Evolutionary conservation across 2,888 invertebrate species (phyloP).

Genomic region (Polydrusus pterygomalis): DNA sequence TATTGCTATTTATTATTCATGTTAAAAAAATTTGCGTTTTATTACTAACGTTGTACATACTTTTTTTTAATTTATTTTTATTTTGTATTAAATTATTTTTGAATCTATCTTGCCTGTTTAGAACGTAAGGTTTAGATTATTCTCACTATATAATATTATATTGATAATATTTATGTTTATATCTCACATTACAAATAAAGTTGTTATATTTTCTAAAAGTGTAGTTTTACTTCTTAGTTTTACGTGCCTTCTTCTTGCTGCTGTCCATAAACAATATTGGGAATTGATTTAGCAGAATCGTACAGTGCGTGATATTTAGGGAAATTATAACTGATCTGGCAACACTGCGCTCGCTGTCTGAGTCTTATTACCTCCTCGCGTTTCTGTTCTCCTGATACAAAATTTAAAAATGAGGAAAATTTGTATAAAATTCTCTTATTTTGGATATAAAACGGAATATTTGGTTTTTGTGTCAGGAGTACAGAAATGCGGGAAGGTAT

Average conservation of each 20-base stretch:
- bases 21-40: slow-evolving; percentile 45
- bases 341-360: neutral
- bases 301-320: neutral
- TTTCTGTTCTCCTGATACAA: neutral
- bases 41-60: slow-evolving; percentile 48
- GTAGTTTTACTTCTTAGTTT: neutral
- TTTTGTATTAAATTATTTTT: slow-evolving; percentile 52
- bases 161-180: slow-evolving; percentile 63
- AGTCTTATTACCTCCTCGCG: neutral
- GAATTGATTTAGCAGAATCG: too few relatives aligned
- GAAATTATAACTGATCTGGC: neutral
- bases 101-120: slow-evolving; percentile 64
- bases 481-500: too few relatives aligned
- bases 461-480: too few relatives aligned
- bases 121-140: slow-evolving; percentile 61
- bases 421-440: too few relatives aligned
- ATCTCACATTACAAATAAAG: slow-evolving; percentile 67
- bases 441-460: too few relatives aligned
- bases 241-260: too few relatives aligned
- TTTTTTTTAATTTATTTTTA: slow-evolving; percentile 57
- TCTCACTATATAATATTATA: slow-evolving; percentile 58
- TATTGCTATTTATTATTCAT: slow-evolving; percentile 46
- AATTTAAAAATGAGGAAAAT: neutral
- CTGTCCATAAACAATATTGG: too few relatives aligned
- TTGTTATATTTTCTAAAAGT: slow-evolving; percentile 68